Percentiles rank a stretch among this genome's conserved stretches.
Evolutionary conservation across 2,797 vertebrate genomes (phyloP).

Genomic region (Molossus alvarezi): DNA sequence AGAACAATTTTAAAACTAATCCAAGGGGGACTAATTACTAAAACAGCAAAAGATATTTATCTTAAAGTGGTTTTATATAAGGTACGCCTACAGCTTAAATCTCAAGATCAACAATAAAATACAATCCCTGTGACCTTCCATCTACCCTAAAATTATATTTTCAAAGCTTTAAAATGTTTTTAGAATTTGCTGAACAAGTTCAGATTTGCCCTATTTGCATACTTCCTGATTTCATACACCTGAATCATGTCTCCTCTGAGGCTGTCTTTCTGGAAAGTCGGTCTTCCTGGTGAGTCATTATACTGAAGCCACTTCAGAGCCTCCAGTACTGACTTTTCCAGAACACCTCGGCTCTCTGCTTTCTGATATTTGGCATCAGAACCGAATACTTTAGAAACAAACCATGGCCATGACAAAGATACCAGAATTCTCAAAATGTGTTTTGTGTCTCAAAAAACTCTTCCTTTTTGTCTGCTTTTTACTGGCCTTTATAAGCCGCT

Average conservation of each 20-base stretch:
- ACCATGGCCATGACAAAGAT: neutral
- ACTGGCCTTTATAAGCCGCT: neutral
- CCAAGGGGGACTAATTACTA: neutral
- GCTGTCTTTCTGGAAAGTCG: slow-evolving; percentile 17
- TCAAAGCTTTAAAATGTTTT: slow-evolving; percentile 33
- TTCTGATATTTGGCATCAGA: neutral
- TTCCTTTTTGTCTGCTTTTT: slow-evolving; percentile 40
- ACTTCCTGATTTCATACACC: slow-evolving; percentile 25
- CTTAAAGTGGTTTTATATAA: slow-evolving; percentile 49
- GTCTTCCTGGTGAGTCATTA: slow-evolving; percentile 7
- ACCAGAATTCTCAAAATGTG: neutral
- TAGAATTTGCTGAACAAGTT: neutral
- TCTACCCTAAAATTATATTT: slow-evolving; percentile 28
- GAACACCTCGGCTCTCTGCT: neutral
- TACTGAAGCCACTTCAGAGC: neutral
- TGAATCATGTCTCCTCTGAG: neutral
- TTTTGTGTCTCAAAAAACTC: neutral
- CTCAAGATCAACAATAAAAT: slow-evolving; percentile 47
- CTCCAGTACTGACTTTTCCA: slow-evolving; percentile 33
- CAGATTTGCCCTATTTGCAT: neutral
- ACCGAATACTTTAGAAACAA: slow-evolving; percentile 42
- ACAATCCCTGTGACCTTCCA: neutral
- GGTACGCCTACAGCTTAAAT: neutral
- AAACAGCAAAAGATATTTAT: neutral
- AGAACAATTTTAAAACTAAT: slow-evolving; percentile 64